Evolutionary conservation across 2,113 vertebrate species (phyloP), one percentile per base, ranked within the genome.

Genomic region (Catagonus wagneri): DNA sequence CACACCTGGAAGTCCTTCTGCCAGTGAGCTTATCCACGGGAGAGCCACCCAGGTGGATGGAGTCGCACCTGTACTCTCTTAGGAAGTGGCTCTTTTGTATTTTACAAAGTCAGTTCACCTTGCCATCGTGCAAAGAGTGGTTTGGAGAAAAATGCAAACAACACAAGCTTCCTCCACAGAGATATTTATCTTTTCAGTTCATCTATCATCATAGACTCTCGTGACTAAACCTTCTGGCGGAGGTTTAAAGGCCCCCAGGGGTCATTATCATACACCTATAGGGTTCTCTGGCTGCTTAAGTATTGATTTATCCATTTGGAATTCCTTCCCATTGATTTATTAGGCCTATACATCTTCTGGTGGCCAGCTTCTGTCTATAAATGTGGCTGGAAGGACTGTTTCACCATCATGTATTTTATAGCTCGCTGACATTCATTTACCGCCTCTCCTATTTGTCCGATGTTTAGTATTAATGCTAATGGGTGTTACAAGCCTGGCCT

Each of bases 251-350:
- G 79, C 74, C 72, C 83, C 29, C 8, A 1, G 87, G 89, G 81
- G 96, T 97, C 95, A 92, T 25, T 94, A 75, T 87, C 89, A 74
- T 90, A 90, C 16, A 97, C 96, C 95, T 97, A 89, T 97, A 96
- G 96, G 93, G 95, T 86, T 93, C 88, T 79, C 94, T 76, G 76
- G n/a, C 94, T 90, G 89, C 89, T 91, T 93, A 54, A 32, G 60
- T 96, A 97, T 97, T 97, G 97, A 98, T 97, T 97, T 97, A 97
- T 96, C 95, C 93, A 97, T 96, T 94, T 89, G 60, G 94, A 96
- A 97, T 95, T 96, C 89, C 74, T 97, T 93, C 65, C 44, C 75
- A 96, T 97, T 97, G 97, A 98, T 96, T 97, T 96, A 97, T 96
- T 97, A 96, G 92, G 78, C 69, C 90, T 88, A 95, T 97, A 66